Base-by-base conservation (phyloP, 2,888 invertebrate genomes). In the Metellina segmentata region DNA sequence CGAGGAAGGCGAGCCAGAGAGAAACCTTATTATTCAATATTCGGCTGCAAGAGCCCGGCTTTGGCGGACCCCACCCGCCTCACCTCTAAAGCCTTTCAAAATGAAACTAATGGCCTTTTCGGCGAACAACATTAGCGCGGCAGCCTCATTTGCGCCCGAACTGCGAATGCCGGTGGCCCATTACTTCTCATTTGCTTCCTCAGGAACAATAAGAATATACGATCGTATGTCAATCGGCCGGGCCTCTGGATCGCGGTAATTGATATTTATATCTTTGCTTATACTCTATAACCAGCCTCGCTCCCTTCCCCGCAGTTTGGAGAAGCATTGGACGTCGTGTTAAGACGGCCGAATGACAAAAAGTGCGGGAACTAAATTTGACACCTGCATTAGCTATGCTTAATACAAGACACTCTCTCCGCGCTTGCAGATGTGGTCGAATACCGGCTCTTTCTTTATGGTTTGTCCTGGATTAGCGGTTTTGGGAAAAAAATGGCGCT, bases 21-120 rank as follows among this genome's bases (percentile, higher is more conserved):
- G 75, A 75, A 82, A 74, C 89, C 81, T 86, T 91, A 91, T 88
- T 91, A 91, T 91, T 91, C 91, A 91, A 83, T 91, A 91, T 91
- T 91, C 87, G 74, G 53, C 72, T 87, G 52, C 5, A 16, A 61
- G 61, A 61, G 87, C 20, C 34, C 72, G 71, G 19, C 52, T 61
- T 61, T 74, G 8, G 51, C 49, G 19, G 52, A 77, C 51, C 52
- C 70, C 48, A 20, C 20, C 52, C 19, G 61, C 79, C 69, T 20
- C 20, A 9, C 72, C 51, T 51, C 71, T 53, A 85, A 85, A 74
- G 53, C 78, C 81, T 91, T 91, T 91, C 91, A 91, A 91, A 91
- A 91, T 71, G 83, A 87, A 86, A 91, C 91, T 91, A 91, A 91
- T 91, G 91, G 87, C 61, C 77, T 81, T 81, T 70, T 53, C 70